Conservation (phyloP, 2,113 vertebrate genomes). For the Caranx ignobilis region DNA sequence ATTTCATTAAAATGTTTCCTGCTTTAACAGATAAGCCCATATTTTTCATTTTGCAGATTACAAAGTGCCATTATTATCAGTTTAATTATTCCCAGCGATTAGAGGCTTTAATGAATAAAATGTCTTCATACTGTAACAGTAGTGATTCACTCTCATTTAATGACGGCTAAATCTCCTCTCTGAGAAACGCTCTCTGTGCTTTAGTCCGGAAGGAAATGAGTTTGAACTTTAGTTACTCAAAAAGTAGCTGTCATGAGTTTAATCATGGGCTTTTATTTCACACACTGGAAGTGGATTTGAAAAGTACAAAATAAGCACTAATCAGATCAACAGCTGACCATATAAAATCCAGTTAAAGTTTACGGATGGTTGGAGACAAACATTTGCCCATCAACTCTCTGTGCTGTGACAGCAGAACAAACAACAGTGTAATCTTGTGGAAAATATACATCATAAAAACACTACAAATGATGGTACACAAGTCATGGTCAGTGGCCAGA, state of each 20-base stretch:
- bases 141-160: constrained; percentile 69
- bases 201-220: constrained; percentile 29
- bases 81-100: constrained; percentile 83
- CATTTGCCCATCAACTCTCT: constrained; percentile 13
- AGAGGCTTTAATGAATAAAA: constrained; percentile 79
- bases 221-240: constrained; percentile 43
- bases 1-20: constrained; percentile 81
- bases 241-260: constrained; percentile 10
- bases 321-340: constrained; percentile 37
- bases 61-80: constrained; percentile 81
- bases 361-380: constrained; percentile 20
- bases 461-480: not conserved
- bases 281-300: constrained; percentile 19
- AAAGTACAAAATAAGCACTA: constrained; percentile 33
- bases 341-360: constrained; percentile 46
- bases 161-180: constrained; percentile 51
- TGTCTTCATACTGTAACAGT: constrained; percentile 69
- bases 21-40: constrained; percentile 77
- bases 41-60: constrained; percentile 78
- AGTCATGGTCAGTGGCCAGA: constrained; percentile 12
- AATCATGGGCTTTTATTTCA: constrained; percentile 20
- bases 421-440: constrained; percentile 16
- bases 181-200: constrained; percentile 39
- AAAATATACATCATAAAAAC: constrained; percentile 21
- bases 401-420: constrained; percentile 4